Conservation (phyloP, 2,113 vertebrate genomes). For the Tragelaphus buxtoni region DNA sequence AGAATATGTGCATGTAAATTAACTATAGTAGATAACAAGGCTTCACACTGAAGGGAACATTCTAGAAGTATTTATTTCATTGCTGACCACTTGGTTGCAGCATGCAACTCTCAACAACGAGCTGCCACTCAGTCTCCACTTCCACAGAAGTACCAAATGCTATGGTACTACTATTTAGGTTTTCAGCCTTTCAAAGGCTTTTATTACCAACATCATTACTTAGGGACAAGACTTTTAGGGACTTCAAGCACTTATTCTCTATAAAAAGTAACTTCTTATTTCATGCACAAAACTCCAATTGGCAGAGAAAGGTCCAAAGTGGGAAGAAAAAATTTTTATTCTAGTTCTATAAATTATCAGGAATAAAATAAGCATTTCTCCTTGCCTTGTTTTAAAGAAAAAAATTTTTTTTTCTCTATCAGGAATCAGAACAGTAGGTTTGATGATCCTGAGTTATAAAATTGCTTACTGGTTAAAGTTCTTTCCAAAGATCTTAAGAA, state of each 20-base stretch:
- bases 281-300: constrained; percentile 68
- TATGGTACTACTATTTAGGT: not conserved
- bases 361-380: constrained; percentile 45
- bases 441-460: constrained; percentile 56
- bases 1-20: not conserved
- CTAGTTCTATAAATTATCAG: constrained; percentile 48
- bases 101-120: constrained; percentile 36
- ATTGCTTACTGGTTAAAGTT: constrained; percentile 52
- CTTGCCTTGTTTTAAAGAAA: constrained; percentile 40
- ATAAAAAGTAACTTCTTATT: constrained; percentile 64
- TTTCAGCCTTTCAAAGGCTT: constrained; percentile 47
- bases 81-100: constrained; percentile 62
- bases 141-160: not conserved
- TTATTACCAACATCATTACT: constrained; percentile 46
- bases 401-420: not conserved
- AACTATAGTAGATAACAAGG: constrained; percentile 22
- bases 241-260: constrained; percentile 65
- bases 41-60: constrained; percentile 46
- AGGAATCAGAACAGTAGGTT: constrained; percentile 2
- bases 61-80: constrained; percentile 77
- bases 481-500: constrained; percentile 66
- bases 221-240: constrained; percentile 48
- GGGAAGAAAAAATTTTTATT: constrained; percentile 9
- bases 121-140: not conserved
- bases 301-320: constrained; percentile 17